Base-by-base conservation (phyloP, 1,140 invertebrate species). In the Coptotermes formosanus region DNA sequence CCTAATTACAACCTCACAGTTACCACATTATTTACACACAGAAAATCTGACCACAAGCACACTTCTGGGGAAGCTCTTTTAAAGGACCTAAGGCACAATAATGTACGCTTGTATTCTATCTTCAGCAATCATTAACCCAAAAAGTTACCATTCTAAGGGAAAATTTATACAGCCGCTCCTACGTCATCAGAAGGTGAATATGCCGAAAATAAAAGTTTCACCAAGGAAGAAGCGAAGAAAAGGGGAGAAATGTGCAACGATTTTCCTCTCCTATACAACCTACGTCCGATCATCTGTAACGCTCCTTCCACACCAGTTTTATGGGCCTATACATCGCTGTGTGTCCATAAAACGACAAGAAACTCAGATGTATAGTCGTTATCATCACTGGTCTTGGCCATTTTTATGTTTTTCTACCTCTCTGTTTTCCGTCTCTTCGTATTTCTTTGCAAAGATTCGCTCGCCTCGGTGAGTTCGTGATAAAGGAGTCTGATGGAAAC, bases 271-370 rank as follows among this genome's bases (percentile, higher is more conserved):
- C 30, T 30, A 75, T 75, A 75, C 30, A 75, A 75, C 64, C 64
- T 16, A 12, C 25, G 9, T 75, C 25, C 64, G 25, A 8, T 16
- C 64, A 30, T 75, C 25, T 30, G 6, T 16, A 30, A 75, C n/a
- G 30, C 64, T 14, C 11, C 64, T 75, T 75, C 25, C 64, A 75
- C n/a, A 30, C 64, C 30, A 75, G 64, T 75, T 75, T 75, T 75
- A 75, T 75, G 64, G 64, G 9, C 64, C 64, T 30, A 75, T 75
- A 75, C n/a, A 75, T 75, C 64, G 6, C 30, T 75, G 64, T 75
- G 64, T n/a, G 64, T n/a, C 64, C 64, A 75, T 75, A 75, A 75
- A 75, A 8, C 25, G 64, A 75, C n/a, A 75, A 75, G 64, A 75
- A 75, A 75, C 64, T 75, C 25, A 75, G 64, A 64, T 64, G 59